Percentiles rank a stretch among this genome's conserved stretches.
Evolutionary conservation across 2,888 invertebrate genomes (phyloP).

Genomic region (Cordilura impudica): DNA sequence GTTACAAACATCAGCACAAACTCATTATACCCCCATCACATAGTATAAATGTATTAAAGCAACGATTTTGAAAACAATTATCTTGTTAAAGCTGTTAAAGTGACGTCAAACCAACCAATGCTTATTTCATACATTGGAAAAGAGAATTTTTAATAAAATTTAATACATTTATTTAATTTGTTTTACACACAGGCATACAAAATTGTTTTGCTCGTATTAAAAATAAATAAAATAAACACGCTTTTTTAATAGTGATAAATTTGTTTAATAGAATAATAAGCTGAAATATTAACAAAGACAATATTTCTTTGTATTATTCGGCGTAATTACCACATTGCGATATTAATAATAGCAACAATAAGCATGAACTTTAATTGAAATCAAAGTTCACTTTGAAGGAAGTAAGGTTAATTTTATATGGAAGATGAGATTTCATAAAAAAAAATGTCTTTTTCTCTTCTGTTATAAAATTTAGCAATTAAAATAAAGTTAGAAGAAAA

Average conservation of each 20-base stretch:
- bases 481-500: background rate
- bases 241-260: background rate
- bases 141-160: background rate
- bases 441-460: too few relatives aligned
- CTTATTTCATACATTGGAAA: constrained; percentile 7
- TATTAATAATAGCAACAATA: background rate
- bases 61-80: constrained; percentile 29
- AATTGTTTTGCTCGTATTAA: background rate
- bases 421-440: too few relatives aligned
- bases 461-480: too few relatives aligned
- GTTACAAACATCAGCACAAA: too few relatives aligned
- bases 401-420: too few relatives aligned
- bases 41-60: constrained; percentile 23
- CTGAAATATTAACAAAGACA: background rate
- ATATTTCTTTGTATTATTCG: background rate
- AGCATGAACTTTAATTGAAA: background rate
- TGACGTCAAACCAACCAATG: constrained; percentile 55
- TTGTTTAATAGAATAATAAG: background rate
- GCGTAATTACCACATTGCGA: background rate
- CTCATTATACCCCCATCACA: too few relatives aligned
- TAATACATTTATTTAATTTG: background rate
- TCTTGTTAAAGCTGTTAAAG: too few relatives aligned
- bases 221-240: too few relatives aligned
- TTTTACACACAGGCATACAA: background rate
- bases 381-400: background rate